Conservation (phyloP, 2,888 invertebrate genomes). For the Agrenia bidenticulata region DNA sequence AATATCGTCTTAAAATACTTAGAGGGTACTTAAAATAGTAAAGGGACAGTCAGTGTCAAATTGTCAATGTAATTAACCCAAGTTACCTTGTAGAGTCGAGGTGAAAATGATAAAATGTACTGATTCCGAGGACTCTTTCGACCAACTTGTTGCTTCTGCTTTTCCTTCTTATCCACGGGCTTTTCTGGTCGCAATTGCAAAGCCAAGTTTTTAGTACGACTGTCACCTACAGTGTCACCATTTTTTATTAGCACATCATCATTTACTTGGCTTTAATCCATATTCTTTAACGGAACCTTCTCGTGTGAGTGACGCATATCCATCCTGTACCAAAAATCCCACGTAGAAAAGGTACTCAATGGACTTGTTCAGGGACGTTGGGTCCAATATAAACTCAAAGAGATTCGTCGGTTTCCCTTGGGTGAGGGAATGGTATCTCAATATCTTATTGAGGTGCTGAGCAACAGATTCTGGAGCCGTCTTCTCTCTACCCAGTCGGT, state of each 20-base stretch:
- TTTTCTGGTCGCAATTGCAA: slow-evolving; percentile 31
- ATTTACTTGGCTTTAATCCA: too few relatives aligned
- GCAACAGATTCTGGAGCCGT: slow-evolving; percentile 28
- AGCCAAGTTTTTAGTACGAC: slow-evolving; percentile 8
- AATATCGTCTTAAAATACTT: neutral
- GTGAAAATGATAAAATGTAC: slow-evolving; percentile 32
- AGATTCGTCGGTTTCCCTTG: slow-evolving; percentile 7
- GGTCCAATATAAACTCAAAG: slow-evolving; percentile 35
- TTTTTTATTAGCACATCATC: neutral
- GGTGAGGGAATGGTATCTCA: slow-evolving; percentile 9
- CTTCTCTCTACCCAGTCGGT: slow-evolving; percentile 15
- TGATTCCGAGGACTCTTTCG: slow-evolving; percentile 22
- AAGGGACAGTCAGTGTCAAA: neutral
- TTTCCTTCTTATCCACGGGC: slow-evolving; percentile 17
- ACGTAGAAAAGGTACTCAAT: slow-evolving; percentile 37
- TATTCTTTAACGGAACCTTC: slow-evolving; percentile 17
- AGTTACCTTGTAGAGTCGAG: slow-evolving; percentile 19
- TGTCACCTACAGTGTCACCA: neutral
- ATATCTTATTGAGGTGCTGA: slow-evolving; percentile 25
- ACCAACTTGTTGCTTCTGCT: slow-evolving; percentile 1
- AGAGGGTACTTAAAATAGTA: too few relatives aligned
- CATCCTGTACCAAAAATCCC: slow-evolving; percentile 39
- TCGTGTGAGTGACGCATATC: slow-evolving; percentile 24
- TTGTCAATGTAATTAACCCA: neutral
- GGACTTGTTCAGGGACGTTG: slow-evolving; percentile 25